Evolutionary conservation across 1,140 invertebrate species (phyloP), one percentile per base, ranked within the genome.

Genomic region (Drosophila biarmipes): DNA sequence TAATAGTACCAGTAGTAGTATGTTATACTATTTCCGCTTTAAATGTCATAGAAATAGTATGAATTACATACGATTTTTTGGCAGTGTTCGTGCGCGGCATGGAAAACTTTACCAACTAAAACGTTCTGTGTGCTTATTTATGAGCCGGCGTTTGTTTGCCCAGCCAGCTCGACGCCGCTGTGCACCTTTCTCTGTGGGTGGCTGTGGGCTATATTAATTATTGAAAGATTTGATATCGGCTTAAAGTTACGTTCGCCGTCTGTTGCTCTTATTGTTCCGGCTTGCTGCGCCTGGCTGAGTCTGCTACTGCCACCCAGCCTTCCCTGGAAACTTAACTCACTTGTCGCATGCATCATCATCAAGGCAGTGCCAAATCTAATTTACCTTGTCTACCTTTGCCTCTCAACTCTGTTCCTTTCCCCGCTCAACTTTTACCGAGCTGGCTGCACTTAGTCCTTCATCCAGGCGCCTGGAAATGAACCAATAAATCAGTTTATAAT

Each of bases 401-500:
- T 17, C 40, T 29, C 29, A 8, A 14, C 37, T 17, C 21, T 19
- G 40, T 19, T 24, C 42, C 45, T 40, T 45, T 21, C 10, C 27
- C 46, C 27, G 29, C 12, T 17, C 12, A 52, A 67, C 59, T 68
- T 42, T 27, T 58, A 27, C 29, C 14, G 35, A 19, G 24, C 58
- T 29, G 24, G 40, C 38, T 78, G 76, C 59, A 73, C 52, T 73
- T 55, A 78, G 66, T 78, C 54, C 52, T 38, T 56, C 34, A 68
- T 35, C 48, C 64, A 37, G 42, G 46, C 57, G 58, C 55, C 66
- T 82, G 69, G 78, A 87, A 86, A 87, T 82, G 84, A 86, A 86
- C 82, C 84, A 89, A 86, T 86, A 89, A 86, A 86, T 86, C 82
- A 87, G 82, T 82, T 86, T 86, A 87, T 85, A 85, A 85, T 84